phyloP scores from a whole-genome alignment of 1,140 invertebrate genomes.

The Drosophila nebulosa region DNA sequence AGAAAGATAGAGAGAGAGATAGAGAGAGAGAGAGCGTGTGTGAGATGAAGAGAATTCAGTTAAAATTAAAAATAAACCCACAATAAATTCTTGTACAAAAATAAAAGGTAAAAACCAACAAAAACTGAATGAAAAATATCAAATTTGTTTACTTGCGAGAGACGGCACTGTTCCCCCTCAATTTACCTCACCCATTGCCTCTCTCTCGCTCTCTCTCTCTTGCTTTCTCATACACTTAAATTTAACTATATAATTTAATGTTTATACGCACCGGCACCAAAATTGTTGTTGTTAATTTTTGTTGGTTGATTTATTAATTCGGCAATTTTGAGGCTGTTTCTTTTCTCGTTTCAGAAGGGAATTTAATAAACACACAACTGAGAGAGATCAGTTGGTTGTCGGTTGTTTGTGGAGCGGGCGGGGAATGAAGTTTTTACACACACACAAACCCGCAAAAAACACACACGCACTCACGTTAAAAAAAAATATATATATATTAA shows the following conservation, averaged over 20 bases:
- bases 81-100: not conserved
- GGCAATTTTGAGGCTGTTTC: conserved; percentile 64
- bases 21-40: no score
- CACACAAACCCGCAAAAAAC: not conserved
- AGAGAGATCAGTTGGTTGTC: not conserved
- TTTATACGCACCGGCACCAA: conserved; percentile 70
- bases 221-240: not conserved
- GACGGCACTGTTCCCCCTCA: not conserved
- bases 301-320: conserved; percentile 75
- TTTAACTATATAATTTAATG: not conserved
- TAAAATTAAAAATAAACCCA: conserved; percentile 31
- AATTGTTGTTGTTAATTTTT: conserved; percentile 76
- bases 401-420: not conserved
- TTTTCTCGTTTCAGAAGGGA: conserved; percentile 9
- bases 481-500: conserved; percentile 4
- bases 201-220: not conserved
- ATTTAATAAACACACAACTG: not conserved
- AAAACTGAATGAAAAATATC: conserved; percentile 22
- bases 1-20: no score
- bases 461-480: not conserved
- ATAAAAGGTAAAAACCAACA: conserved; percentile 18
- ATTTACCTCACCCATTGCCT: not conserved
- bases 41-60: conserved; percentile 11
- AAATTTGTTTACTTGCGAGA: conserved; percentile 28
- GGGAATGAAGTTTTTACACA: not conserved